phyloP scores from a whole-genome alignment of 2,113 vertebrate species.

The Rhegmatorhina hoffmannsi region DNA sequence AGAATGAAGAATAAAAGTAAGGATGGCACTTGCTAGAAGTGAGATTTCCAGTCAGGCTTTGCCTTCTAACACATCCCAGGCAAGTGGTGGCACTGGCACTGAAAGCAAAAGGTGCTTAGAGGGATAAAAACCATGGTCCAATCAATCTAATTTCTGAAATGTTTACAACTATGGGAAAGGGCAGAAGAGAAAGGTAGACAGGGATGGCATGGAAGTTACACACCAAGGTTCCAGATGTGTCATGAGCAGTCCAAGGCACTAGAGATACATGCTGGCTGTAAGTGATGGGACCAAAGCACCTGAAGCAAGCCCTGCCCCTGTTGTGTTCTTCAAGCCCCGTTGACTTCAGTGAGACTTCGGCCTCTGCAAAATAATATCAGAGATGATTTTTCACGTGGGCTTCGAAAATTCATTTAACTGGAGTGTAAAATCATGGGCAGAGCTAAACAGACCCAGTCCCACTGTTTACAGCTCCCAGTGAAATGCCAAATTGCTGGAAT shows the following conservation, averaged over 20 bases:
- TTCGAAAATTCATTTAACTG: not conserved
- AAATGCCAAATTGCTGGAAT: not conserved
- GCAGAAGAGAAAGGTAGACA: not conserved
- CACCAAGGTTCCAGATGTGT: not conserved
- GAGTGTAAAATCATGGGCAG: not conserved
- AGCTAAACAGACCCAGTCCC: not conserved
- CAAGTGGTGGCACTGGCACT: not conserved
- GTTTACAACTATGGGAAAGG: not conserved
- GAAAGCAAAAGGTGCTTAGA: not conserved
- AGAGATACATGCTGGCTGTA: not conserved
- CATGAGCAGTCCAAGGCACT: not conserved
- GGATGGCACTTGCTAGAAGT: not conserved
- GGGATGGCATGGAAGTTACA: not conserved
- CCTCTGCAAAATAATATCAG: not conserved
- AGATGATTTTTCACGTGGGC: not conserved
- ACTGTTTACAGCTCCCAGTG: fast-evolving
- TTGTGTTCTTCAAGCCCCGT: not conserved
- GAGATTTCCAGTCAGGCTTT: not conserved
- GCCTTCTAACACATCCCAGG: not conserved
- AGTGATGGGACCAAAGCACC: not conserved
- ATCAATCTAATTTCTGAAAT: not conserved
- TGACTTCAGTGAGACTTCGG: not conserved
- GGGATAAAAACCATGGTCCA: not conserved
- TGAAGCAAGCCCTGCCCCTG: not conserved
- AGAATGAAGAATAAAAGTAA: not conserved